Conservation (phyloP, 2,113 vertebrate species). For the Cyanoliseus patagonus region DNA sequence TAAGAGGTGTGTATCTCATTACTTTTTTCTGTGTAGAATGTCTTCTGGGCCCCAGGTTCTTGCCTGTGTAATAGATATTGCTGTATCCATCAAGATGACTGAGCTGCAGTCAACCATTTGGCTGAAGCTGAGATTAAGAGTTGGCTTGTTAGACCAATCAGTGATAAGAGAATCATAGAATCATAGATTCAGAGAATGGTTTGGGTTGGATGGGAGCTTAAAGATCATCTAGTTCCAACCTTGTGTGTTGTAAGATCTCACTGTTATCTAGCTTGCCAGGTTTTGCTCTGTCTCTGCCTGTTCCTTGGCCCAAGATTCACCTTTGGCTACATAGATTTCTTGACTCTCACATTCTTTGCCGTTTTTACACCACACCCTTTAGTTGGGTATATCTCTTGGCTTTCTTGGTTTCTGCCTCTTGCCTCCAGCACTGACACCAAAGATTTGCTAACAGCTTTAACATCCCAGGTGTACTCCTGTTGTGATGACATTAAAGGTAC, state of each 20-base stretch:
- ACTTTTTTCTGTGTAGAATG: not conserved
- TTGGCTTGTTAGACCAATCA: not conserved
- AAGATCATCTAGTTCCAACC: not conserved
- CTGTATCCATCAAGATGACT: not conserved
- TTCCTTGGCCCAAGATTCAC: not conserved
- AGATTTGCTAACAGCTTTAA: not conserved
- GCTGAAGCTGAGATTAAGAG: not conserved
- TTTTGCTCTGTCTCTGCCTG: not conserved
- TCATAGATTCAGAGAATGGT: not conserved
- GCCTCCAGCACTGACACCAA: not conserved
- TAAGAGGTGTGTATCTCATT: not conserved
- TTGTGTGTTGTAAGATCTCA: not conserved
- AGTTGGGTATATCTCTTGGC: not conserved
- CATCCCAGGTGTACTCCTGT: not conserved
- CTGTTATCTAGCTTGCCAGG: not conserved
- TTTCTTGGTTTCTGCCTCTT: not conserved
- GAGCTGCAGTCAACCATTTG: not conserved
- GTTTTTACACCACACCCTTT: not conserved
- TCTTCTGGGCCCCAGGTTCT: not conserved
- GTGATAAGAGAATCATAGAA: not conserved
- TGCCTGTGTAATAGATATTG: not conserved
- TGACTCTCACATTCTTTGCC: not conserved
- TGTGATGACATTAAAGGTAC: not conserved
- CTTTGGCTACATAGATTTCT: not conserved
- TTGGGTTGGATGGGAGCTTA: not conserved